Evolutionary conservation across 2,113 vertebrate genomes (phyloP).

Genomic region (Myotis brandtii): DNA sequence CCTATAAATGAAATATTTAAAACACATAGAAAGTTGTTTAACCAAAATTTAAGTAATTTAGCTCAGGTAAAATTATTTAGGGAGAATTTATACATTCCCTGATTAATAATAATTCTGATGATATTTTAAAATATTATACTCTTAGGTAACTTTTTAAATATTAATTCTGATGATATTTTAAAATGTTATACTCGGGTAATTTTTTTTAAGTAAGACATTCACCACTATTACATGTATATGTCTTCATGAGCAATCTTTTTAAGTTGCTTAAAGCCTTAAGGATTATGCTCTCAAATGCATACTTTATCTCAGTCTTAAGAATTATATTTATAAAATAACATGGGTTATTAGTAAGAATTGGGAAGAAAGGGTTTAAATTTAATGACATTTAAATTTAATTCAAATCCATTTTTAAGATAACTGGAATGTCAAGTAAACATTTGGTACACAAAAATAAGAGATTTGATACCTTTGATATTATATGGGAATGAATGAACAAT

Average conservation of each 20-base stretch:
- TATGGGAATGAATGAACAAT: neutral
- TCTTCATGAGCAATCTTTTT: slow-evolving; percentile 9
- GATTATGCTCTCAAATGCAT: neutral
- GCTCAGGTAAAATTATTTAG: neutral
- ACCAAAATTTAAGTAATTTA: slow-evolving; percentile 30
- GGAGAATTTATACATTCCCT: neutral
- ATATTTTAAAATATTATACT: neutral
- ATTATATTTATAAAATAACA: slow-evolving; percentile 48
- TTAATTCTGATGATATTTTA: slow-evolving; percentile 7
- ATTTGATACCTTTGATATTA: neutral
- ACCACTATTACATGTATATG: neutral
- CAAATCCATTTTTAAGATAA: slow-evolving; percentile 5
- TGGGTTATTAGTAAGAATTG: neutral
- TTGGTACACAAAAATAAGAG: neutral
- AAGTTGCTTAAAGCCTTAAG: slow-evolving; percentile 42
- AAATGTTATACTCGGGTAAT: neutral
- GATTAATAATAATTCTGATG: neutral
- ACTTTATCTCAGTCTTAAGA: slow-evolving; percentile 34
- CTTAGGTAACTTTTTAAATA: neutral
- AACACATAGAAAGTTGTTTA: neutral
- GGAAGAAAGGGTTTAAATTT: slow-evolving; percentile 22
- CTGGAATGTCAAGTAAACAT: neutral
- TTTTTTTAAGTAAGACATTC: neutral
- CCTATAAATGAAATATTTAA: slow-evolving; percentile 1
- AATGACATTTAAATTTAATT: neutral